Base-by-base conservation (phyloP, 2,888 invertebrate species). In the Gortyna flavago region DNA sequence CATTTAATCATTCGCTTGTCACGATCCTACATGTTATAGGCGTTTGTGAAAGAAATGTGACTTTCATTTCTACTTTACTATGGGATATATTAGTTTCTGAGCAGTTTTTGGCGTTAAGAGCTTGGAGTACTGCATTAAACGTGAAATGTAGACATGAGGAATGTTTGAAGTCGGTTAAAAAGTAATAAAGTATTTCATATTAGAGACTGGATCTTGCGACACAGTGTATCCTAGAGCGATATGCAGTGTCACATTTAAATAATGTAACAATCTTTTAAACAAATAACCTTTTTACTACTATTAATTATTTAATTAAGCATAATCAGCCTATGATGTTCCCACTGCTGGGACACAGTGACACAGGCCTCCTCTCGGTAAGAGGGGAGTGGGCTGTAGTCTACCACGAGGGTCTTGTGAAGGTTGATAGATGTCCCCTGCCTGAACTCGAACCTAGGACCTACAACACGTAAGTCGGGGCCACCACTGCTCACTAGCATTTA, bases 1-100 rank as follows among this genome's bases (percentile, higher is more conserved):
- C 54, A 86, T 84, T 83, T 65, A 79, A 79, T 84, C 86, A 83
- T 59, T 71, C 38, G 11, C 38, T 29, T 86, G 80, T 86, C 80
- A 73, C 21, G 61, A 64, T 62, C 25, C 16, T 62, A 59, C 64
- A 32, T 57, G 48, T 62, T 79, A 84, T 79, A 79, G 84, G 67
- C 79, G 35, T 83, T 75, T 75, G 71, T 71, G 72, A 75, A 57
- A 73, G 69, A 79, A 54, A 48, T 72, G 66, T 61, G 35, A 59
- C 64, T 57, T 79, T 71, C 7, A 29, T 62, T 75, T 75, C 41
- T 32, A 51, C 35, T 72, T 62, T 72, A 35, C 8, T 16, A 13
- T 44, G 29, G 9, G 25, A 81, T 62, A 48, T 71, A 57, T 38
- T 75, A 57, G 67, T 62, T 68, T 84, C 48, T 16, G 57, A 64